phyloP scores from a whole-genome alignment of 2,113 vertebrate genomes.

The Macaca nemestrina region DNA sequence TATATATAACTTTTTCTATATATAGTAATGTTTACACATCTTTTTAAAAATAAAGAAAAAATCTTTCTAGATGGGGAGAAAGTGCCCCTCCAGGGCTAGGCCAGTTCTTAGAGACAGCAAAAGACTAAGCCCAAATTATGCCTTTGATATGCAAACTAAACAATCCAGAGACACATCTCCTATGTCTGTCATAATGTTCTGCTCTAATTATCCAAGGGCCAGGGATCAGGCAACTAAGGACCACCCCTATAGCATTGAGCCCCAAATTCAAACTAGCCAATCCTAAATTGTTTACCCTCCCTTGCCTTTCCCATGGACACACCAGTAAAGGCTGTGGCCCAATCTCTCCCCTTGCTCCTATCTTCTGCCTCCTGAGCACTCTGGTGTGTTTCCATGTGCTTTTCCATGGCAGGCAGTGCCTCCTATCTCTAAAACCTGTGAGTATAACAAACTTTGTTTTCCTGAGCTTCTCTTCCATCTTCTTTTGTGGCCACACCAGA shows the following conservation, averaged over 20 bases:
- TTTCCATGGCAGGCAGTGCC: too few relatives aligned
- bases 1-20: neutral
- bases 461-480: neutral
- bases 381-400: neutral
- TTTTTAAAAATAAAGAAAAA: neutral
- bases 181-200: neutral
- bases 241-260: neutral
- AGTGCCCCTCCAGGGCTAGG: neutral
- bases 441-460: neutral
- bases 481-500: neutral
- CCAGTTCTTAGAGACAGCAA: neutral
- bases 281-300: neutral
- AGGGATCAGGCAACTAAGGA: neutral
- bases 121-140: neutral
- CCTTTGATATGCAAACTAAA: neutral
- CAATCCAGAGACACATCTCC: neutral
- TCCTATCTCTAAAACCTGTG: neutral
- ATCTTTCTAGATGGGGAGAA: neutral
- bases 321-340: neutral
- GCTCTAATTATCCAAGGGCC: neutral
- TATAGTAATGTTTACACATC: neutral
- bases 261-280: neutral
- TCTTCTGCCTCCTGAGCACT: neutral
- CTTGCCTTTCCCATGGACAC: neutral
- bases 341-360: neutral